Percentiles rank a stretch among this genome's conserved stretches.
Conservation (phyloP, 2,797 vertebrate species). For the Pseudochromis fuscus region DNA sequence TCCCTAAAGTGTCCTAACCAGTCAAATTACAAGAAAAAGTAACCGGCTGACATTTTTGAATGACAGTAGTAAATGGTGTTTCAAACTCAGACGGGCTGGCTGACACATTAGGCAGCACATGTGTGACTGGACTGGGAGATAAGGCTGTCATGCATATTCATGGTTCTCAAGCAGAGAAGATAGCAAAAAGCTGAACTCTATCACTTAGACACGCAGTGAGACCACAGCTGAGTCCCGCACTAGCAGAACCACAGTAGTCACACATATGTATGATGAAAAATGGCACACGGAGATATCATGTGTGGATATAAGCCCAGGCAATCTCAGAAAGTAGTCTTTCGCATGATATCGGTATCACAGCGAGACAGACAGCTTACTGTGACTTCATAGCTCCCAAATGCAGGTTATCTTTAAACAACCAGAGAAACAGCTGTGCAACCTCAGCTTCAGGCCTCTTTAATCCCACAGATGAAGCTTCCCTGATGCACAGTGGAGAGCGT, state of each 20-base stretch:
- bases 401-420: slow-evolving; percentile 80
- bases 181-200: slow-evolving; percentile 54
- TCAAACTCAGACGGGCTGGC: slow-evolving; percentile 24
- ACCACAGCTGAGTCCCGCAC: slow-evolving; percentile 42
- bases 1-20: not conserved
- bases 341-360: slow-evolving; percentile 61
- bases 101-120: slow-evolving; percentile 44
- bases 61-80: slow-evolving; percentile 12
- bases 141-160: slow-evolving; percentile 62
- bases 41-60: slow-evolving; percentile 17
- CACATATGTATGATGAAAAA: slow-evolving; percentile 18
- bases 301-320: slow-evolving; percentile 43
- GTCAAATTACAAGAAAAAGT: slow-evolving; percentile 7
- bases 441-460: slow-evolving; percentile 70
- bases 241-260: slow-evolving; percentile 13
- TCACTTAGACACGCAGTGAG: slow-evolving; percentile 53
- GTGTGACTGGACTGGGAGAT: slow-evolving; percentile 58
- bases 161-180: slow-evolving; percentile 33
- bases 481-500: slow-evolving; percentile 51
- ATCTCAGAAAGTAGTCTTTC: slow-evolving; percentile 60
- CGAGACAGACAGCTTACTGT: slow-evolving; percentile 50
- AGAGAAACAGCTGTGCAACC: slow-evolving; percentile 71
- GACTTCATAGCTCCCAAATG: slow-evolving; percentile 50
- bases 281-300: slow-evolving; percentile 35
- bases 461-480: slow-evolving; percentile 70